Conservation (phyloP, 1,140 invertebrate genomes). For the Potamilus streckersoni region DNA sequence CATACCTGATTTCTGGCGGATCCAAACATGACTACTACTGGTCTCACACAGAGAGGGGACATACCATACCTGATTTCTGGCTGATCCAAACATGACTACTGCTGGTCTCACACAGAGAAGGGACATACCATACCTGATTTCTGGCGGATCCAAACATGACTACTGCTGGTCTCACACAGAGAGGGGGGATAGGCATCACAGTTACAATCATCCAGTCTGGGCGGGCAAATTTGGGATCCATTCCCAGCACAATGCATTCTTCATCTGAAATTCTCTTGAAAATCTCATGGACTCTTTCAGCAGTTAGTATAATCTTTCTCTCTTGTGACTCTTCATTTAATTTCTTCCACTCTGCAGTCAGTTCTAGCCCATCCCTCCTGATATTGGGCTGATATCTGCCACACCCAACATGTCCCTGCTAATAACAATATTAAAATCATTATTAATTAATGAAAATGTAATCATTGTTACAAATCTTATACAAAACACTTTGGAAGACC, state of each 20-base stretch:
- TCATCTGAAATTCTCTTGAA: constrained; percentile 98
- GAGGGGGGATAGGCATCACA: constrained; percentile 95
- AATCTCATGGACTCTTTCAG: constrained; percentile 96
- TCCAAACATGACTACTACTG: constrained; percentile 99
- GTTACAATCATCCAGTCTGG: constrained; percentile 99
- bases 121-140: too few relatives aligned
- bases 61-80: too few relatives aligned
- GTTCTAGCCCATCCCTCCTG: constrained; percentile 88
- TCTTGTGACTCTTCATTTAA: constrained; percentile 96
- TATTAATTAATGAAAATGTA: background rate
- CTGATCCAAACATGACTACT: too few relatives aligned
- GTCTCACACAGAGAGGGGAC: too few relatives aligned
- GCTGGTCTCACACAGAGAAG: too few relatives aligned
- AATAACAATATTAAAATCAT: constrained; percentile 3
- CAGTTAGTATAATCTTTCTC: constrained; percentile 82
- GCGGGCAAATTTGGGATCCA: constrained; percentile 94
- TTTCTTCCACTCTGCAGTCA: constrained; percentile 98
- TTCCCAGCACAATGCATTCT: constrained; percentile 94
- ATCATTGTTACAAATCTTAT: background rate
- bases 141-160: constrained; percentile 99
- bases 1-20: constrained; percentile 90
- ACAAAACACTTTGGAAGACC: too few relatives aligned
- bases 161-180: constrained; percentile 90
- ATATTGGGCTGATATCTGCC: constrained; percentile 97
- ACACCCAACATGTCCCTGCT: constrained; percentile 91